Conservation (phyloP, 92 coral and sea anemone species). For the Plumapathes pennacea region DNA sequence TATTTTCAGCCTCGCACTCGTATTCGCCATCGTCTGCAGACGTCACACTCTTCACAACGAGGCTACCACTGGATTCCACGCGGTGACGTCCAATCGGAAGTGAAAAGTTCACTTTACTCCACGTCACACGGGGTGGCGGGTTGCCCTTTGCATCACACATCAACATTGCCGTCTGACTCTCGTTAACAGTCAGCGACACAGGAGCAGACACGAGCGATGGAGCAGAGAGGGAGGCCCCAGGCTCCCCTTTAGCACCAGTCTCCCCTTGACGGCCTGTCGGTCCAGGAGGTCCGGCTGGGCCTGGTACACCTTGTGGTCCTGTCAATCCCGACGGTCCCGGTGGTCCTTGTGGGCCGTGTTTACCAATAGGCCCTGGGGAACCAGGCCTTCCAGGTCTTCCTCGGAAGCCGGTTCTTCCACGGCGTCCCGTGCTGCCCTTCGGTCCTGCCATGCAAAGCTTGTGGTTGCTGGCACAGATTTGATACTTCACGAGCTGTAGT, state of each 20-base stretch:
- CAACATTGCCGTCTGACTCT: constrained; percentile 33
- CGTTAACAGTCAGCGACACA: constrained; percentile 26
- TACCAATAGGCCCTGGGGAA: constrained; percentile 42
- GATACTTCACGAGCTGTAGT: constrained; percentile 19
- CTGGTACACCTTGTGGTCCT: constrained; percentile 30
- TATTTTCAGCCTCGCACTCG: constrained; percentile 9
- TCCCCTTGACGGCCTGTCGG: constrained; percentile 43
- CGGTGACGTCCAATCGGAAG: constrained; percentile 31
- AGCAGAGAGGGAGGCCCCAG: constrained; percentile 37
- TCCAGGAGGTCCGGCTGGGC: constrained; percentile 44
- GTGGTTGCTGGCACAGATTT: constrained; percentile 32
- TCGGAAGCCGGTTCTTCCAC: constrained; percentile 16
- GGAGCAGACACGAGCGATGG: constrained; percentile 34
- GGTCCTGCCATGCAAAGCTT: constrained; percentile 35
- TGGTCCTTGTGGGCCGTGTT: constrained; percentile 51
- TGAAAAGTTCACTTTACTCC: constrained; percentile 30
- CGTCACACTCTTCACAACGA: constrained; percentile 15
- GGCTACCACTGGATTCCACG: constrained; percentile 27
- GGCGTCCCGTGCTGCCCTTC: constrained; percentile 16
- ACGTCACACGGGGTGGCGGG: constrained; percentile 50
- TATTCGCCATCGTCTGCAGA: constrained; percentile 22
- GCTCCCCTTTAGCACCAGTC: constrained; percentile 50
- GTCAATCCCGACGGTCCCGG: constrained; percentile 23
- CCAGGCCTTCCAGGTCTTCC: constrained; percentile 37
- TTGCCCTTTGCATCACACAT: constrained; percentile 38